phyloP scores from a whole-genome alignment of 2,113 vertebrate species.

The Turnix velox region DNA sequence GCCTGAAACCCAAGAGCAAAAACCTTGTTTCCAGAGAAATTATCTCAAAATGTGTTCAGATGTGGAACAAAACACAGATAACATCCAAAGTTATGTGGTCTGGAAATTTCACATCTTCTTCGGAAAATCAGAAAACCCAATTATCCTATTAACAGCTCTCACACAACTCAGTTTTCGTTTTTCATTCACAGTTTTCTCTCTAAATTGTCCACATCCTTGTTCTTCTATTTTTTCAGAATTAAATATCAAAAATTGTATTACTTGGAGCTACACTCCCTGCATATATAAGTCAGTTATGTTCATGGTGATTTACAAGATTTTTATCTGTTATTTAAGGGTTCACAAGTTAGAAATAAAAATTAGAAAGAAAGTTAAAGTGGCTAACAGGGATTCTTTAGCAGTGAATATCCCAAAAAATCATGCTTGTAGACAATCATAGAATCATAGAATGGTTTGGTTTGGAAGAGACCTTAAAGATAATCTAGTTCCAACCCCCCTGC shows the following conservation, averaged over 20 bases:
- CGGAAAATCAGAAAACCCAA: not conserved
- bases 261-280: not conserved
- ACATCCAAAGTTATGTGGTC: not conserved
- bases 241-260: not conserved
- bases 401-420: not conserved
- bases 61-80: not conserved
- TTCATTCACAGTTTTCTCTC: not conserved
- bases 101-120: not conserved
- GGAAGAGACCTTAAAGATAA: too few species aligned
- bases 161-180: not conserved
- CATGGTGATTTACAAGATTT: not conserved
- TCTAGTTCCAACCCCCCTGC: too few species aligned
- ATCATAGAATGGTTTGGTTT: too few species aligned
- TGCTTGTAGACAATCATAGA: not conserved
- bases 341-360: not conserved
- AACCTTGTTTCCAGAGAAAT: slow-evolving; percentile 27
- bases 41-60: not conserved
- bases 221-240: not conserved
- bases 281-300: not conserved
- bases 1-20: not conserved
- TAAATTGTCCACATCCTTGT: not conserved
- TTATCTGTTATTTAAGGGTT: not conserved
- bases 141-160: not conserved
- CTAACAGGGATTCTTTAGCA: not conserved
- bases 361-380: not conserved